A percentile compares a stretch with the other conserved stretches of the same genome.
phyloP scores from a whole-genome alignment of 2,888 invertebrate genomes.

The Neoaliturus tenellus region DNA sequence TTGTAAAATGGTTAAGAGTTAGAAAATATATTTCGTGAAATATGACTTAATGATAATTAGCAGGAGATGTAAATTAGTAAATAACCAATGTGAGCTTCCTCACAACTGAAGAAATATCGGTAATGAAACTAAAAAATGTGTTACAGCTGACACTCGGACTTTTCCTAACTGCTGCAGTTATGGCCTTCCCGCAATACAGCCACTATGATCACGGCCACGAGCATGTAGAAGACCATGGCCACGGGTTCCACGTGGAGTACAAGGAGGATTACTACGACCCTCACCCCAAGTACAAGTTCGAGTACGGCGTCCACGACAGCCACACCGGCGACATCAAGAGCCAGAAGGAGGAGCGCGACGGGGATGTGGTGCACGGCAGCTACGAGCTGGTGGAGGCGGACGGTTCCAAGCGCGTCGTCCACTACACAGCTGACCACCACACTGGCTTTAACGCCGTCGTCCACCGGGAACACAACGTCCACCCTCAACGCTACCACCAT shows the following conservation, averaged over 20 bases:
- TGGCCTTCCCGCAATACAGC: not conserved
- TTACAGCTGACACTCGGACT: not conserved
- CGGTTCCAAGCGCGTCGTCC: slow-evolving; percentile 37
- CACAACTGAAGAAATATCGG: no score
- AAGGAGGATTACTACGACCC: slow-evolving; percentile 41
- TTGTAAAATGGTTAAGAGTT: no score
- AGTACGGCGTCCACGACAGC: slow-evolving; percentile 44
- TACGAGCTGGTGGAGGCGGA: slow-evolving; percentile 46
- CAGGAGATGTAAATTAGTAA: no score
- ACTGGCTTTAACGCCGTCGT: slow-evolving; percentile 42
- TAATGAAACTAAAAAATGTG: not conserved
- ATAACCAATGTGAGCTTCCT: no score
- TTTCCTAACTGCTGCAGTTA: not conserved
- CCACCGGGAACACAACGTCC: slow-evolving; percentile 41
- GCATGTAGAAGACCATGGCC: no score
- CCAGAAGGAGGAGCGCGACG: slow-evolving; percentile 46
- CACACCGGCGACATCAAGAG: slow-evolving; percentile 44
- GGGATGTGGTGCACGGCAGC: slow-evolving; percentile 29
- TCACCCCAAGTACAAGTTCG: slow-evolving; percentile 47
- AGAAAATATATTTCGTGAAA: no score
- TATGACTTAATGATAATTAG: no score
- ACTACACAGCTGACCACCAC: slow-evolving; percentile 41
- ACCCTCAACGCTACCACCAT: slow-evolving; percentile 33
- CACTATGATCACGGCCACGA: not conserved
- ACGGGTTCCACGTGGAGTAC: slow-evolving; percentile 46